Conservation (phyloP, 2,888 invertebrate species). For the Oxyteleia sp. region DNA sequence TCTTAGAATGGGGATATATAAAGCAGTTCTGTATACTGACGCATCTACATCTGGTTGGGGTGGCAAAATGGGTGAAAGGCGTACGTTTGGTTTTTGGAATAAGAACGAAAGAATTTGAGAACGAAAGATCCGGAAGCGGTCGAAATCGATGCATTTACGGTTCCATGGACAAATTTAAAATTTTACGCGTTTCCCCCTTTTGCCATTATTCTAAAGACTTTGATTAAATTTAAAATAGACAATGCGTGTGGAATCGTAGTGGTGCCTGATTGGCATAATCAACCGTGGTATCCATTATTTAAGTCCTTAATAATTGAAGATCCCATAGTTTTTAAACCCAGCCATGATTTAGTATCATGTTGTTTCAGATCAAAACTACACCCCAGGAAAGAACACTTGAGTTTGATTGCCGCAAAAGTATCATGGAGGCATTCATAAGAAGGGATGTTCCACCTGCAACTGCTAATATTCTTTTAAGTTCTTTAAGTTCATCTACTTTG, state of each 20-base stretch:
- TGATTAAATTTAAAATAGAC: neutral
- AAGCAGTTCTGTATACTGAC: conserved; percentile 1
- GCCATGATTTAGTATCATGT: conserved; percentile 11
- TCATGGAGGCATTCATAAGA: conserved; percentile 52
- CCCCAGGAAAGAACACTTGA: conserved; percentile 12
- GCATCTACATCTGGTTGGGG: conserved; percentile 1
- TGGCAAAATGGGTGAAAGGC: neutral
- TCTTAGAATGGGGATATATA: neutral
- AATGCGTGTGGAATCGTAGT: neutral
- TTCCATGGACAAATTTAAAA: too few species aligned
- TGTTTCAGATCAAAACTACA: conserved; percentile 25
- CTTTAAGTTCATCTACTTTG: conserved; percentile 38
- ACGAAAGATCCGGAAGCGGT: too few species aligned
- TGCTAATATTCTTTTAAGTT: conserved; percentile 35
- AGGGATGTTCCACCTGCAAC: conserved; percentile 27
- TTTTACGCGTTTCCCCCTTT: too few species aligned
- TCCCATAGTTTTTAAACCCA: conserved; percentile 11
- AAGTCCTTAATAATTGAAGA: neutral
- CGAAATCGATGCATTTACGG: too few species aligned
- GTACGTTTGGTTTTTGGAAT: neutral
- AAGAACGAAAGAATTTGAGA: neutral
- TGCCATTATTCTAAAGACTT: neutral
- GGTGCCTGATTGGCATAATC: neutral
- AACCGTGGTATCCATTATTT: neutral
- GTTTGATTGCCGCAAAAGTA: conserved; percentile 47